Percentiles rank a stretch among this genome's conserved stretches.
These are phyloP conservation scores for Meliscaeva auricollis DNA, from an alignment of 2,888 invertebrate species.

Conservation along the genomic window DNA sequence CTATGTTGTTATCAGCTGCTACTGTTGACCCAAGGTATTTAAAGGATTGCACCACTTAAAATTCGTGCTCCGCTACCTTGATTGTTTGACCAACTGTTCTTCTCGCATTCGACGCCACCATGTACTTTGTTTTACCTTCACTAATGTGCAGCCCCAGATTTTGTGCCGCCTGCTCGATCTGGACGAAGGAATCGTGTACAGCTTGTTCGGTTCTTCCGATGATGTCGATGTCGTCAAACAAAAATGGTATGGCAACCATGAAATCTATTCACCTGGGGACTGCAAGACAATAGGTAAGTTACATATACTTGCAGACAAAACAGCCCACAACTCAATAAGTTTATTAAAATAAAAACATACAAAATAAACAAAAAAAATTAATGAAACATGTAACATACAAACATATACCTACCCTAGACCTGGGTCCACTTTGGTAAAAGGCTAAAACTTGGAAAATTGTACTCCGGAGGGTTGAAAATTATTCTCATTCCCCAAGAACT, in stretches of 20 bases:
- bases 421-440: not conserved
- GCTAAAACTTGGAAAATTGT: slow-evolving; percentile 55
- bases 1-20: too few relatives aligned
- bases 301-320: not conserved
- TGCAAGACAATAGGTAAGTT: not conserved
- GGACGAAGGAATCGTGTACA: too few relatives aligned
- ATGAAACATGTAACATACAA: not conserved
- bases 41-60: too few relatives aligned
- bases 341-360: slow-evolving; percentile 27
- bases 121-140: too few relatives aligned
- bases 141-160: too few relatives aligned
- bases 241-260: slow-evolving; percentile 10
- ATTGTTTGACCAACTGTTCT: too few relatives aligned
- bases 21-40: too few relatives aligned
- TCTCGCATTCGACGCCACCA: too few relatives aligned
- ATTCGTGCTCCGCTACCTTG: too few relatives aligned
- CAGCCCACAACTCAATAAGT: slow-evolving; percentile 20
- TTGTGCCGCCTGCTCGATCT: too few relatives aligned
- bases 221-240: too few relatives aligned
- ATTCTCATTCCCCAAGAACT: slow-evolving; percentile 18
- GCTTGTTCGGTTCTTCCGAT: too few relatives aligned
- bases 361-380: slow-evolving; percentile 13
- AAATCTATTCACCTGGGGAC: not conserved
- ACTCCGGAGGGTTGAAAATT: slow-evolving; percentile 52
- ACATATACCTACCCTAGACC: not conserved